Conservation (phyloP, 1,140 invertebrate species). For the Elysia chlorotica region DNA sequence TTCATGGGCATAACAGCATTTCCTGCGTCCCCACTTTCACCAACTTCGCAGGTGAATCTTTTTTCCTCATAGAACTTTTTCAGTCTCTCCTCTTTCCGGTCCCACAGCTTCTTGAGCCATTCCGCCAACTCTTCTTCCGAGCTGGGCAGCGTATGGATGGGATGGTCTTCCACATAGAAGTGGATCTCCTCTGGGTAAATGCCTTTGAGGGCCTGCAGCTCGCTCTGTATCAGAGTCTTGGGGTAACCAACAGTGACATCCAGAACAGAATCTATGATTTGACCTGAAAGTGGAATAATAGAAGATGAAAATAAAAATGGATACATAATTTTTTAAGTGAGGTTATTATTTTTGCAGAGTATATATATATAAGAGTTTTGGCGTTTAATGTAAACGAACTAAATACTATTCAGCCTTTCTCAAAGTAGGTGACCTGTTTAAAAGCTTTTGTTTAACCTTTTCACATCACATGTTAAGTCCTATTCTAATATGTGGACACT, state of each 20-base stretch:
- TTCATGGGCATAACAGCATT: not conserved
- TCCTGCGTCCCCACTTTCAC: not conserved
- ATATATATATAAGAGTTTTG: too few species aligned
- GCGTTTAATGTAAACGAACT: not conserved
- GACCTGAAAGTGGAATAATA: slow-evolving; percentile 35
- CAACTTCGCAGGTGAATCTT: slow-evolving; percentile 17
- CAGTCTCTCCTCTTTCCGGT: slow-evolving; percentile 45
- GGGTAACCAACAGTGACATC: slow-evolving; percentile 55
- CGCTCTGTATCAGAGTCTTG: slow-evolving; percentile 44
- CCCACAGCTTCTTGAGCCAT: slow-evolving; percentile 47
- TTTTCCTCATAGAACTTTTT: slow-evolving; percentile 42
- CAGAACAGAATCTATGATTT: slow-evolving; percentile 43
- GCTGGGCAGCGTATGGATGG: slow-evolving; percentile 25
- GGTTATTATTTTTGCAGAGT: too few species aligned
- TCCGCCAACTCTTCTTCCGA: slow-evolving; percentile 34
- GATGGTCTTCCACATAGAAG: slow-evolving; percentile 40
- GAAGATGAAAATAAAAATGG: not conserved
- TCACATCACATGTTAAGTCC: too few species aligned
- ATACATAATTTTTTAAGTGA: slow-evolving; percentile 6
- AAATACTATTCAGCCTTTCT: not conserved
- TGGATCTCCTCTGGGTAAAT: slow-evolving; percentile 52
- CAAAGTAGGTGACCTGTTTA: not conserved
- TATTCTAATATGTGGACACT: too few species aligned
- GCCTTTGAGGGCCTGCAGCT: slow-evolving; percentile 44
- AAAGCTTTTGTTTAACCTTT: not conserved